Evolutionary conservation across 2,797 vertebrate species (phyloP), one percentile per base, ranked within the genome.

Genomic region (Sphenodon punctatus): DNA sequence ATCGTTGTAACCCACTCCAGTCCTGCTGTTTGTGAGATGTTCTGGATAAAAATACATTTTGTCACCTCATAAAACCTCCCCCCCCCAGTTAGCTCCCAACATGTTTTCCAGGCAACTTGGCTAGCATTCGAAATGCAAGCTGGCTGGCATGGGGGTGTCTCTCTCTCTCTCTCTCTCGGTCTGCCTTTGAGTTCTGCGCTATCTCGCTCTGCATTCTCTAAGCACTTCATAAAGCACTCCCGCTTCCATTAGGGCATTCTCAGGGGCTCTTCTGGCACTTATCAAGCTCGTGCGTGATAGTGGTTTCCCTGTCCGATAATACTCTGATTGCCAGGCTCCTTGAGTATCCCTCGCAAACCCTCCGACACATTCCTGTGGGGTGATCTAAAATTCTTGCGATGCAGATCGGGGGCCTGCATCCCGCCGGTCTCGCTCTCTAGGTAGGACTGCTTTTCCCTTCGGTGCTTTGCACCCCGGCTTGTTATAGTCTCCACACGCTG

Each of bases 161-260:
- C 42, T 25, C 32, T 32, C 61, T 30, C 60, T 22, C 51, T 86
- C 45, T 48, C n/a, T 59, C 15, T 23, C 67, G 66, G 77, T 71
- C 46, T 80, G 56, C 71, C 27, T 27, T 46, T 63, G 55, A 69
- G 60, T 49, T 68, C 42, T 12, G 38, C 30, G 5, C 19, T 51
- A 71, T 71, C 70, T 85, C 70, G 27, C 22, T 39, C 82, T 39
- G 58, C 61, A 42, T 82, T 86, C 68, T 60, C 41, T 45, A 60
- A 46, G 41, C 34, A 49, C 69, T 80, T 76, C 56, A 55, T 45
- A 65, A 72, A 78, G 39, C 39, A 20, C 59, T 64, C 16, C 30
- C 42, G n/a, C 48, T 76, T 76, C 60, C 64, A 51, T 65, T 55
- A 63, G 0, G 1, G 51, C 80, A 82, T 79, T 79, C 67, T 61